phyloP scores from a whole-genome alignment of 2,113 vertebrate genomes.

The Caranx melampygus region DNA sequence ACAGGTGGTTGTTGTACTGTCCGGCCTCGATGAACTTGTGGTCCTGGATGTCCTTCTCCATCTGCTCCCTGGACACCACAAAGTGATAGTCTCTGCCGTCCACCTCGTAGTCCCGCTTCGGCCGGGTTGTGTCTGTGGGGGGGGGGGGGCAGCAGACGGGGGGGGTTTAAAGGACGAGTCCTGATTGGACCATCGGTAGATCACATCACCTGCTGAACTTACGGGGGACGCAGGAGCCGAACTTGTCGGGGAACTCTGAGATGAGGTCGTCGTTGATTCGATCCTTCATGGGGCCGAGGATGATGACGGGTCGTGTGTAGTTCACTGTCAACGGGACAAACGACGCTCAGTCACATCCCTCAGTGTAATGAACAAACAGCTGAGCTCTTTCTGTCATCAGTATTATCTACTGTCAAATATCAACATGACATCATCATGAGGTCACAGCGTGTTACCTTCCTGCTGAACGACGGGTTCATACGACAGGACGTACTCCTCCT shows the following conservation, averaged over 20 bases:
- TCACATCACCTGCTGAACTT: slow-evolving; percentile 71
- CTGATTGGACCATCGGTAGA: too few species aligned
- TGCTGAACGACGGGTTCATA: slow-evolving; percentile 97
- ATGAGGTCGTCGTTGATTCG: slow-evolving; percentile 98
- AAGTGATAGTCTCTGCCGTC: slow-evolving; percentile 98
- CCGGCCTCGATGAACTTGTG: slow-evolving; percentile 99
- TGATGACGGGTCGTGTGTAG: slow-evolving; percentile 96
- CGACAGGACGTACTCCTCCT: slow-evolving; percentile 96
- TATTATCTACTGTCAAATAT: too few species aligned
- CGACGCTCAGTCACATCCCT: too few species aligned
- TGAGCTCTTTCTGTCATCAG: too few species aligned
- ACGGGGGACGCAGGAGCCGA: slow-evolving; percentile 99
- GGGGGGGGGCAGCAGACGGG: too few species aligned
- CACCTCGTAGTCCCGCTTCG: slow-evolving; percentile 97
- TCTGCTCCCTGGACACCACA: slow-evolving; percentile 94
- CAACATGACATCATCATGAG: too few species aligned
- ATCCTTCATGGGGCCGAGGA: slow-evolving; percentile 99
- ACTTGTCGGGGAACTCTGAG: slow-evolving; percentile 98
- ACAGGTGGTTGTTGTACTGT: slow-evolving; percentile 99
- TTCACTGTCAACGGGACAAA: slow-evolving; percentile 81
- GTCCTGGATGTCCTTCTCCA: slow-evolving; percentile 99
- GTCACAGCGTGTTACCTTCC: slow-evolving; percentile 79
- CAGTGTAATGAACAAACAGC: too few species aligned
- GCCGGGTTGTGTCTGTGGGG: slow-evolving; percentile 92
- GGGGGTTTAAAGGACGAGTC: too few species aligned